These are phyloP conservation scores for Lagopus muta DNA, from an alignment of 2,113 vertebrate genomes.

Conservation along the genomic window DNA sequence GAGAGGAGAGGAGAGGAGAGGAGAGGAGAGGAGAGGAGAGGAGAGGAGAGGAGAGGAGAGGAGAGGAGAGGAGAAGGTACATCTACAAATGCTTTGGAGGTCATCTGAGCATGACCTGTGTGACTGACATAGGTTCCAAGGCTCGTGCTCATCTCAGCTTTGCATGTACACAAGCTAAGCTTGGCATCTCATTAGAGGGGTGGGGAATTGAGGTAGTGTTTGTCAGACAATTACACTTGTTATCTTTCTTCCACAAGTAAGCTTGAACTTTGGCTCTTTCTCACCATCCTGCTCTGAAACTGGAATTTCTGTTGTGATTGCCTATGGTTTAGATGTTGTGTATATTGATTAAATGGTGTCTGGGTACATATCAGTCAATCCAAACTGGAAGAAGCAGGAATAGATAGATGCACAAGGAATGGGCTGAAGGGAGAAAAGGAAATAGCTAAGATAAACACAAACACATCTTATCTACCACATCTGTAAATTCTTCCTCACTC, in stretches of 20 bases:
- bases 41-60: no score
- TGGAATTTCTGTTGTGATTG: slow-evolving; percentile 35
- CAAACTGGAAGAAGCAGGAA: slow-evolving; percentile 25
- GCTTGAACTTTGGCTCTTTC: slow-evolving; percentile 48
- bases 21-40: no score
- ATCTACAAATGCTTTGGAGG: neutral
- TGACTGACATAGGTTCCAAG: neutral
- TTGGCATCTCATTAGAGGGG: neutral
- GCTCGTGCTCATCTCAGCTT: neutral
- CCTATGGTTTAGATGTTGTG: slow-evolving; percentile 24
- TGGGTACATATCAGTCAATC: neutral
- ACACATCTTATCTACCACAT: neutral
- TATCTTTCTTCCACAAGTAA: neutral
- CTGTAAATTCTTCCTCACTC: neutral
- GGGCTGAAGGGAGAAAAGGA: neutral
- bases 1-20: no score
- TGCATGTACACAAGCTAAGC: neutral
- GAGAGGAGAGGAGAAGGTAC: neutral
- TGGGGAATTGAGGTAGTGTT: neutral
- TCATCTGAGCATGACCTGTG: neutral
- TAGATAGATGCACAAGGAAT: neutral
- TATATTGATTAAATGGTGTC: neutral
- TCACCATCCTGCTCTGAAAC: slow-evolving; percentile 23
- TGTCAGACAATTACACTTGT: slow-evolving; percentile 2
- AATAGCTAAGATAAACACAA: neutral